A percentile compares a stretch with the other conserved stretches of the same genome.
Evolutionary conservation across 2,113 vertebrate genomes (phyloP).

Genomic region (Nannobrachium achirus): DNA sequence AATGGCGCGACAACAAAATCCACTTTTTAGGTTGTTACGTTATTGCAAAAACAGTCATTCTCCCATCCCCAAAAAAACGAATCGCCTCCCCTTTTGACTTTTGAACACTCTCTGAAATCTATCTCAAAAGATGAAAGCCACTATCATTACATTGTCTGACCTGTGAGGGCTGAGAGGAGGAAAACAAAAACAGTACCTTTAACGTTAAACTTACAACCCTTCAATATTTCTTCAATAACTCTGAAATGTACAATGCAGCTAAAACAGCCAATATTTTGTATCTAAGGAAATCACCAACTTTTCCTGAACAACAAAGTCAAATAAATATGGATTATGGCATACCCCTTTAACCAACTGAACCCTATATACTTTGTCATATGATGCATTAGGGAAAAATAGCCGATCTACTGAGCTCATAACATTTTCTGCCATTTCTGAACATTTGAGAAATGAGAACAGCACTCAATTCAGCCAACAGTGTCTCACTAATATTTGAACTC

Average conservation of each 20-base stretch:
- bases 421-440: too few species aligned
- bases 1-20: conserved; percentile 33
- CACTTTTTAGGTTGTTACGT: conserved; percentile 19
- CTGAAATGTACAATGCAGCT: conserved; percentile 3
- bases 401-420: too few species aligned
- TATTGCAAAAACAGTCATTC: not conserved
- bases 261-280: not conserved
- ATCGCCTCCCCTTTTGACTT: not conserved
- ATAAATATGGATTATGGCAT: conserved; percentile 31
- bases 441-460: conserved; percentile 13
- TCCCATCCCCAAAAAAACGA: not conserved
- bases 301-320: conserved; percentile 18
- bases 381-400: too few species aligned
- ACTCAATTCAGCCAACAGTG: conserved; percentile 23
- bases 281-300: not conserved
- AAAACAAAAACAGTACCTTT: not conserved
- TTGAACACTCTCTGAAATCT: not conserved
- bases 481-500: too few species aligned
- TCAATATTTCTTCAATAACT: conserved; percentile 3
- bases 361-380: too few species aligned
- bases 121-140: not conserved
- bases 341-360: not conserved
- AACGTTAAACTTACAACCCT: too few species aligned
- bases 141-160: not conserved
- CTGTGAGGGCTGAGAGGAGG: conserved; percentile 23